These are phyloP conservation scores for Lutjanus campechanus DNA, from an alignment of 2,797 vertebrate genomes.

Conservation along the genomic window DNA sequence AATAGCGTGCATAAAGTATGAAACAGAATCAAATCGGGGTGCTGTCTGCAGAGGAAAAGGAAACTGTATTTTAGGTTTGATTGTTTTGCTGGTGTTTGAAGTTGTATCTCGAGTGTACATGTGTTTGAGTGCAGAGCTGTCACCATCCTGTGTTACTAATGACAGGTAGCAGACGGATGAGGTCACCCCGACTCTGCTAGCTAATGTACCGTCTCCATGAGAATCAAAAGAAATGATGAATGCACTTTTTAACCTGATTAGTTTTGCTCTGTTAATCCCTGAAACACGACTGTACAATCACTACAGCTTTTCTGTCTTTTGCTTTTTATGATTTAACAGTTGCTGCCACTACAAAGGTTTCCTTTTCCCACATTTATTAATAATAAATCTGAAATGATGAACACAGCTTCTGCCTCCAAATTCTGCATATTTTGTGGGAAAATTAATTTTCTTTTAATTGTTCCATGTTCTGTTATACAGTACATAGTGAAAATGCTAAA, in stretches of 20 bases:
- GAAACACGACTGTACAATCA: slow-evolving; percentile 55
- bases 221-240: slow-evolving; percentile 57
- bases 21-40: not conserved
- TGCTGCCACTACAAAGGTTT: slow-evolving; percentile 40
- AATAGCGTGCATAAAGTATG: not conserved
- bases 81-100: slow-evolving; percentile 16
- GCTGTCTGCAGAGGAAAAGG: not conserved
- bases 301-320: slow-evolving; percentile 44
- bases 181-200: slow-evolving; percentile 4
- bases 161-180: slow-evolving; percentile 28
- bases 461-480: not conserved
- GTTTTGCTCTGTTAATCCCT: slow-evolving; percentile 39
- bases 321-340: slow-evolving; percentile 44
- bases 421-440: not conserved
- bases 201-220: slow-evolving; percentile 52
- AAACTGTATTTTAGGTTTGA: not conserved
- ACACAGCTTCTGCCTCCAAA: slow-evolving; percentile 5
- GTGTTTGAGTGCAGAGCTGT: slow-evolving; percentile 12
- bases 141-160: slow-evolving; percentile 11
- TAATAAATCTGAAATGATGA: slow-evolving; percentile 61
- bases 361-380: slow-evolving; percentile 42
- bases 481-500: not conserved
- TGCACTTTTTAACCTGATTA: slow-evolving; percentile 82
- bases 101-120: slow-evolving; percentile 1
- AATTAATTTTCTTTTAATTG: too few species aligned